These are phyloP conservation scores for Sycophaga agraensis DNA, from an alignment of 1,140 invertebrate species.

Conservation along the genomic window DNA sequence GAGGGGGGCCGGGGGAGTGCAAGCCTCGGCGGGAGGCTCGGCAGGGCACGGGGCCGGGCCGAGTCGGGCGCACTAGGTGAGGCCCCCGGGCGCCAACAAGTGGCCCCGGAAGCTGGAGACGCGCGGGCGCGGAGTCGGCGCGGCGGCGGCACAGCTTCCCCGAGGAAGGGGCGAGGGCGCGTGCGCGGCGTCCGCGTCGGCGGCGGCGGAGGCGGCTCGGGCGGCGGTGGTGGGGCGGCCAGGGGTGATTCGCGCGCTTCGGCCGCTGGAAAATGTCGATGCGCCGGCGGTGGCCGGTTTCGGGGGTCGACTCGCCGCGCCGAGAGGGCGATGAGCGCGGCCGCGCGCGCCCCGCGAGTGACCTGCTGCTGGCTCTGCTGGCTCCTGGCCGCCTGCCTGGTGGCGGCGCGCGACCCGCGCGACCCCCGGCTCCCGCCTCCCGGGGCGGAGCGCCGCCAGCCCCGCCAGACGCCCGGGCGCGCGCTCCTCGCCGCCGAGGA, in stretches of 20 bases:
- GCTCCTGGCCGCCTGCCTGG: constrained; percentile 44
- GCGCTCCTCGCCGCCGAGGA: constrained; percentile 34
- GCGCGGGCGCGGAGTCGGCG: no score
- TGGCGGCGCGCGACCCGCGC: constrained; percentile 39
- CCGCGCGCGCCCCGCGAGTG: constrained; percentile 55
- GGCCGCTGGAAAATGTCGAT: constrained; percentile 51
- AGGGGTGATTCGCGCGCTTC: constrained; percentile 29
- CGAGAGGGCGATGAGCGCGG: constrained; percentile 58
- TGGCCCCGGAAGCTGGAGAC: no score
- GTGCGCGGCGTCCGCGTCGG: not conserved
- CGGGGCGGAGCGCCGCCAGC: constrained; percentile 25
- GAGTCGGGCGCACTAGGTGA: no score
- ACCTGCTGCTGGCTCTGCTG: constrained; percentile 40
- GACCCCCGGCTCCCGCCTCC: constrained; percentile 33
- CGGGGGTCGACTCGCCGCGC: constrained; percentile 55
- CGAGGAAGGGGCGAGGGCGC: not conserved
- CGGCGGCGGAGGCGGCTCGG: not conserved
- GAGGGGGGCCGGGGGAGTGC: no score
- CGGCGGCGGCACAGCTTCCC: no score
- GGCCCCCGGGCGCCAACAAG: no score
- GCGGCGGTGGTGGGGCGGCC: constrained; percentile 7
- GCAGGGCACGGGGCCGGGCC: not conserved
- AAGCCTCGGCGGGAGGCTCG: not conserved
- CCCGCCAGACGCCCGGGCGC: constrained; percentile 12
- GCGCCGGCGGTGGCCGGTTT: constrained; percentile 56